Evolutionary conservation across 2,888 invertebrate genomes (phyloP).

Genomic region (Polymixis lichenea): DNA sequence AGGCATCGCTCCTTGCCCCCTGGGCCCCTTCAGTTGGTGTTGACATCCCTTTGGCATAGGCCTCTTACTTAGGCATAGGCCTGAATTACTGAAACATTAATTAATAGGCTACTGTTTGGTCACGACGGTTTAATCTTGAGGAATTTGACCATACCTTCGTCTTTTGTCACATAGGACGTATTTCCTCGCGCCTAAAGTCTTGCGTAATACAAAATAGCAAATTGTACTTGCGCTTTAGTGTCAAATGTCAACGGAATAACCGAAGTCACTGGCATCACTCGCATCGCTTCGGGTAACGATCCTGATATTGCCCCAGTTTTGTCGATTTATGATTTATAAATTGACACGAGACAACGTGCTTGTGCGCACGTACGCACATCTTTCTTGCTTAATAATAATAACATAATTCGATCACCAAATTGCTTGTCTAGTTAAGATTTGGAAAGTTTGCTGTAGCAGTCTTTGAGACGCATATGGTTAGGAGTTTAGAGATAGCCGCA

Average conservation of each 20-base stretch:
- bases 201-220: slow-evolving; percentile 1
- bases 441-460: background rate
- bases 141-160: background rate
- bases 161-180: no score
- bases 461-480: background rate
- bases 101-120: no score
- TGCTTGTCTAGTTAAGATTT: background rate
- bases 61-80: no score
- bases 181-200: background rate
- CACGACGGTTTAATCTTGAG: background rate
- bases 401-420: background rate
- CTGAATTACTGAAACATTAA: no score
- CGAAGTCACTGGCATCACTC: background rate
- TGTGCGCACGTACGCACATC: slow-evolving; percentile 16
- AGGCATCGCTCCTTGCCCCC: no score
- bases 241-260: slow-evolving; percentile 22
- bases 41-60: no score
- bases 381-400: slow-evolving; percentile 10
- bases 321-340: slow-evolving; percentile 30
- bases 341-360: slow-evolving; percentile 13
- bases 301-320: slow-evolving; percentile 40
- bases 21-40: no score
- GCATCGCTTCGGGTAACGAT: slow-evolving; percentile 18
- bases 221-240: slow-evolving; percentile 6
- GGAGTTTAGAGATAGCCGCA: background rate